Base-by-base conservation (phyloP, 2,113 vertebrate genomes). In the Cyphomyrus discorhynchus region DNA sequence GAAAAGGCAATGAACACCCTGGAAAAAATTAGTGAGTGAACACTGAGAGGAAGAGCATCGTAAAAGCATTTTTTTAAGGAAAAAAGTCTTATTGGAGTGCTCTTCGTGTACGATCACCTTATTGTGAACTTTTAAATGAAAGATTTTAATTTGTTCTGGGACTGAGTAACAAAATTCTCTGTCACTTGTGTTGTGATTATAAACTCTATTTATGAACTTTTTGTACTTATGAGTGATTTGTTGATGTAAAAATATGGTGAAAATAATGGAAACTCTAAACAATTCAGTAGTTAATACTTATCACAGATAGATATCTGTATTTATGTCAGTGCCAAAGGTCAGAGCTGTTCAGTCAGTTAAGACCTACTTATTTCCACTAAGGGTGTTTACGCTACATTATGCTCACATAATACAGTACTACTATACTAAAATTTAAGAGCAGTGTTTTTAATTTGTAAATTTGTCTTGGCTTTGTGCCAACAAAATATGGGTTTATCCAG, bases 181-280 rank as follows among this genome's bases (percentile, higher is more conserved):
- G 84, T 87, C 91, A 90, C 83, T 91, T 90, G 90, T 91, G 66
- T 90, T 92, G 92, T 93, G 92, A 93, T 91, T 92, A 92, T 92
- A 82, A 93, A 95, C 92, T 94, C 92, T 96, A 96, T 96, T 96
- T 96, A 96, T 96, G 92, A 93, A 94, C 91, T 45, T 94, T 93
- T 93, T 93, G 89, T 93, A 94, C 92, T 92, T 92, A 86, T 50
- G 93, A 94, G 93, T 94, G 93, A 93, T 94, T 94, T 93, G 91
- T 91, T 91, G 92, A 92, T 91, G 93, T 93, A 90, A 39, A 91
- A 88, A 90, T 70, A 49, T 87, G 62, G 92, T 86, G 90, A 92
- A 91, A 92, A 90, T 88, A 91, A 92, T 92, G 90, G 92, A 94
- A 90, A 83, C 86, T 90, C 89, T 86, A 90, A 92, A 91, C 92